A percentile compares a stretch with the other conserved stretches of the same genome.
These are phyloP conservation scores for Minunthozetes semirufus DNA, from an alignment of 2,888 invertebrate species.

Conservation along the genomic window DNA sequence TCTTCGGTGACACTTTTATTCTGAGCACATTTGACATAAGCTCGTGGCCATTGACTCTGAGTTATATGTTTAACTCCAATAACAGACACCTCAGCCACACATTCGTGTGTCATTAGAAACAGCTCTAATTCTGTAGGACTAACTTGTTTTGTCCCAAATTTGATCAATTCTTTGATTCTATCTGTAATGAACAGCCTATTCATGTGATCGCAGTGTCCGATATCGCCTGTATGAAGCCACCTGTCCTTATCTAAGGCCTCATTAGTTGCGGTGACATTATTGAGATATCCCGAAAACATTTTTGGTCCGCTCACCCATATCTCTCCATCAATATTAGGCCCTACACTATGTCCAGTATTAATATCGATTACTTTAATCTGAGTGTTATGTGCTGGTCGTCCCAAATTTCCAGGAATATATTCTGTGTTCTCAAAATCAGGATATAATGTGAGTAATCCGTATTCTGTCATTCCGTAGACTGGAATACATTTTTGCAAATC, in stretches of 20 bases:
- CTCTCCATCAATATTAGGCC: constrained; percentile 67
- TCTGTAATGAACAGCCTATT: not conserved
- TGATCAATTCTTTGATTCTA: constrained; percentile 6
- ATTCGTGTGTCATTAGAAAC: constrained; percentile 16
- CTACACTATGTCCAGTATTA: constrained; percentile 55
- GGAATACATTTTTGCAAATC: not conserved
- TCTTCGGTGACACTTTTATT: constrained; percentile 21
- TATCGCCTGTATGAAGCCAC: not conserved
- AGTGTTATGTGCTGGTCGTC: not conserved
- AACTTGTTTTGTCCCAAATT: not conserved
- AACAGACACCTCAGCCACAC: constrained; percentile 29
- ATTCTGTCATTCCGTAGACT: not conserved
- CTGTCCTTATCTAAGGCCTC: not conserved
- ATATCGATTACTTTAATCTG: constrained; percentile 28
- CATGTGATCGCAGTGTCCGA: not conserved
- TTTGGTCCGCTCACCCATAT: constrained; percentile 72
- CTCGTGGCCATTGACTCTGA: constrained; percentile 17
- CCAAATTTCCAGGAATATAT: not conserved
- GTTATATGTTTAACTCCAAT: constrained; percentile 17
- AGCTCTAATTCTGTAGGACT: constrained; percentile 31
- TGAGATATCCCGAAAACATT: constrained; percentile 70
- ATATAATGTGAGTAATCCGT: not conserved
- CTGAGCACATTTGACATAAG: constrained; percentile 11
- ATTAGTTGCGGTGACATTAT: not conserved
- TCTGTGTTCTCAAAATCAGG: not conserved